Base-by-base conservation (phyloP, 2,113 vertebrate genomes). In the Zingel zingel region DNA sequence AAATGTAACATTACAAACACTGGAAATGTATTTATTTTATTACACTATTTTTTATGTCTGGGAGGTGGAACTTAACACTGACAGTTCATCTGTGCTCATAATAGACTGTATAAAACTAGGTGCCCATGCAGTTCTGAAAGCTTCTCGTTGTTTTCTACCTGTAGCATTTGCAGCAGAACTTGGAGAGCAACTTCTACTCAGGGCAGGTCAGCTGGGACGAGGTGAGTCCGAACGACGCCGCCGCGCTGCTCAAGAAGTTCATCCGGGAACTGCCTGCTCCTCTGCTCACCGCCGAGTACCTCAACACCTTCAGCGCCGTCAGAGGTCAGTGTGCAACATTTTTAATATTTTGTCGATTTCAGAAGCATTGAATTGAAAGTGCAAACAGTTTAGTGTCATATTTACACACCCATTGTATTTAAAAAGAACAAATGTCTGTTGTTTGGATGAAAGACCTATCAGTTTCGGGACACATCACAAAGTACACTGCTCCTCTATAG, bases 201-300 rank as follows among this genome's bases (percentile, higher is more conserved):
- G 95, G 95, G 0, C 93, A 94, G 5, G 94, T 98, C 85, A 76
- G 58, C 72, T 98, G 97, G 97, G 97, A 98, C 0, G 96, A 97
- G 18, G 96, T 98, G 47, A 96, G 96, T 77, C 96, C 96, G 21
- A 98, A 97, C 0, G 97, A 98, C 0, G 96, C 95, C 0, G 96
- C 97, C 0, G 96, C 97, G 2, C 93, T 99, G 16, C 95, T 98
- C 12, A 98, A 99, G 94, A 97, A 97, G 66, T 97, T 99, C 90
- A 97, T 98, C 86, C 89, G 97, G 3, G 97, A 98, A 70, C 96
- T 98, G 45, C 97, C 96, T 0, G 89, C 93, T 0, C 97, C 97
- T 0, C 93, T 98, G 89, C 95, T 98, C 82, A 98, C 97, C 1
- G 86, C 97, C 0, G 97, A 98, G 86, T 97, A 97, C 89, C 96